These are phyloP conservation scores for Hemichromis elongatus DNA, from an alignment of 2,113 vertebrate genomes.

Conservation along the genomic window DNA sequence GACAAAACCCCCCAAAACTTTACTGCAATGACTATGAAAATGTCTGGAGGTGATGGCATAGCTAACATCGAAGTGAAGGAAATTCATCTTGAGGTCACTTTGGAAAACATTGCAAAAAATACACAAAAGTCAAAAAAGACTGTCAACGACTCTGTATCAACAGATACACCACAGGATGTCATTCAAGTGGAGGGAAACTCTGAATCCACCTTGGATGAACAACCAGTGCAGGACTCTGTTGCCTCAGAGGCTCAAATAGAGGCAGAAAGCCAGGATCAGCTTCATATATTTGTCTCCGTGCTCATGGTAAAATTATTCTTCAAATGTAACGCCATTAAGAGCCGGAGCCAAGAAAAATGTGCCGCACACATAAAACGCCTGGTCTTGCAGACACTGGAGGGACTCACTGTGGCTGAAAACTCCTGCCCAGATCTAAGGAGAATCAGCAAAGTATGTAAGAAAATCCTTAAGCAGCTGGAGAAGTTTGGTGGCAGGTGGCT, in stretches of 20 bases:
- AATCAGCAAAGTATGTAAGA: neutral
- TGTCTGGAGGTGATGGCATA: neutral
- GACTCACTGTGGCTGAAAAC: neutral
- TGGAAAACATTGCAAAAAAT: accelerated
- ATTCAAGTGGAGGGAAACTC: neutral
- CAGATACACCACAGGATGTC: neutral
- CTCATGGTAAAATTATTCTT: neutral
- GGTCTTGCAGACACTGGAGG: neutral
- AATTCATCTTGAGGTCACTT: neutral
- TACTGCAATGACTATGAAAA: neutral
- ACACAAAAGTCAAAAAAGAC: neutral
- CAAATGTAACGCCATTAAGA: neutral
- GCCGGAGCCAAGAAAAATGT: neutral
- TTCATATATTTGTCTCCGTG: neutral
- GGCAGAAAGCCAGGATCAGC: neutral
- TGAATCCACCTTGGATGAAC: neutral
- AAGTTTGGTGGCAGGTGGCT: neutral
- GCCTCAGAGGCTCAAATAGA: neutral
- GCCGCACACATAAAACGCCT: neutral
- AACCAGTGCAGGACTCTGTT: neutral
- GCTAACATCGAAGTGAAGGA: neutral
- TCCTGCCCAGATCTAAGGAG: neutral
- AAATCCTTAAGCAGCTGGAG: neutral
- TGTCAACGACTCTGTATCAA: neutral
- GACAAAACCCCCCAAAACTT: neutral